Conservation (phyloP, 2,113 vertebrate genomes). For the Mirza zaza region DNA sequence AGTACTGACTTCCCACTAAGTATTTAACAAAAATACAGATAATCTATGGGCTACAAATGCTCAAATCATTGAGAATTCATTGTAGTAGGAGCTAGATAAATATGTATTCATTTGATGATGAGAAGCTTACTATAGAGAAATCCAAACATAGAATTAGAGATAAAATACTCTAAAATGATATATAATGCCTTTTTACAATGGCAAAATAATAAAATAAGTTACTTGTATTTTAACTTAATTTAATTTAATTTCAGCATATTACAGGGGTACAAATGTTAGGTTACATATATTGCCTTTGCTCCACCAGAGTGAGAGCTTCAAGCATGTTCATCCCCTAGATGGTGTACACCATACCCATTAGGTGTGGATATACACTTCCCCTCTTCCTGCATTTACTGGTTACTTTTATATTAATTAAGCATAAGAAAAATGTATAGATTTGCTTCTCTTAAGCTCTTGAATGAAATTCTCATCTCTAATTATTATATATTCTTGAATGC, state of each 20-base stretch:
- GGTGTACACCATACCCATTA: no score
- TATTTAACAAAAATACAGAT: not conserved
- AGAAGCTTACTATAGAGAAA: not conserved
- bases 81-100: not conserved
- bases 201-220: not conserved
- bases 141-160: not conserved
- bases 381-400: not conserved
- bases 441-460: not conserved
- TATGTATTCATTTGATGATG: not conserved
- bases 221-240: not conserved
- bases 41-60: not conserved
- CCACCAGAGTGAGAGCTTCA: no score
- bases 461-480: not conserved
- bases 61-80: not conserved
- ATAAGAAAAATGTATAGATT: not conserved
- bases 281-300: no score
- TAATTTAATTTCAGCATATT: no score
- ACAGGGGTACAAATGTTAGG: no score
- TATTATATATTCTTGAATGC: not conserved
- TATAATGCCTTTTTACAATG: not conserved
- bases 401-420: conserved; percentile 2
- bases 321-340: no score
- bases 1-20: not conserved
- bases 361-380: no score
- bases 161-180: not conserved